Base-by-base conservation (phyloP, 2,113 vertebrate genomes). In the Pygathrix nemaeus region DNA sequence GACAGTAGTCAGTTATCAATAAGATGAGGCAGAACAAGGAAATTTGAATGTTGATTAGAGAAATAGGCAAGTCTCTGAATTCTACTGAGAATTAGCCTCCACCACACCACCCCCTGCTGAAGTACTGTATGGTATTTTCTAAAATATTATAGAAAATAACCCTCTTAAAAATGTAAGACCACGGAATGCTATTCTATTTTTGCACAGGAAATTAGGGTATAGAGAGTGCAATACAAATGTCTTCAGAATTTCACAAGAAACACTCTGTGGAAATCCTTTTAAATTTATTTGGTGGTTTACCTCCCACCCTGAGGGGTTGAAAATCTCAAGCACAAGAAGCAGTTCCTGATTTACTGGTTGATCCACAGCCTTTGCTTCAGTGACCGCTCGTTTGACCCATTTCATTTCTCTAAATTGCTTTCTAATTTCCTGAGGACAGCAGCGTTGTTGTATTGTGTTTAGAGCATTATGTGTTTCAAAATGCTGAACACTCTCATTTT, bases 401-500 rank as follows among this genome's bases (percentile, higher is more conserved):
- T 97, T 97, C 93, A 93, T 96, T 93, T 97, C 90, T 95, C 88
- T 89, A 93, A 93, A 97, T 95, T 91, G 88, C 91, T 79, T 97
- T 97, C 94, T 97, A 96, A 98, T 98, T 97, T 97, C 88, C 96
- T 95, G 92, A 97, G 81, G 92, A 98, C 83, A 97, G 55, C 66
- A 45, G 10, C 20, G 50, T 96, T 79, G 81, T 92, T 43, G 2
- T 80, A 94, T 57, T 52, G 52, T 89, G 43, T 73, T 96, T 89
- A 87, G 64, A 90, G 40, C 14, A 90, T 85, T 81, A 27, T 64
- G 76, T 73, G 18, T 93, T 98, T 96, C 85, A 59, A 95, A 95
- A 94, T 72, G 80, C 83, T 61, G 45, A 89, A 87, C 2, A 1
- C 12, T 66, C 64, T 79, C 59, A 13, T 92, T 94, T 68, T 96